These are phyloP conservation scores for Calyptomena viridis DNA, from an alignment of 2,113 vertebrate species.

Conservation along the genomic window DNA sequence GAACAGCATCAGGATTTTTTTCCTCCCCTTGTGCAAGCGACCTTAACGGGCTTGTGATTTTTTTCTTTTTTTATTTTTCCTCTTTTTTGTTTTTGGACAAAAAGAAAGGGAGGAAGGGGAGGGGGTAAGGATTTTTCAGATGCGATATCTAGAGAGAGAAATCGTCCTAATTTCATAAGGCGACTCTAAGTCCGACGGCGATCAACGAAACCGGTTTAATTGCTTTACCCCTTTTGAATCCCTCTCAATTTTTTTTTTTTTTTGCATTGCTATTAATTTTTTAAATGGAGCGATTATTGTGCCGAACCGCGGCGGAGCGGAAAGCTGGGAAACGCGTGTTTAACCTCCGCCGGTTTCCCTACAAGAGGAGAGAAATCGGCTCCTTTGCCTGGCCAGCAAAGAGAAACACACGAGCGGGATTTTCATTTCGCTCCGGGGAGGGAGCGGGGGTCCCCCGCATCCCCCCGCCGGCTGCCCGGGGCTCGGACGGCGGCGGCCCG, in stretches of 20 bases:
- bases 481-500: not conserved
- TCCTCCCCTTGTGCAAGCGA: conserved; percentile 37
- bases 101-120: not conserved
- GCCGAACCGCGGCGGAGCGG: not conserved
- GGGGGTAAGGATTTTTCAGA: conserved; percentile 21
- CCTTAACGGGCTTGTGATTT: conserved; percentile 34
- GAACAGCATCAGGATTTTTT: conserved; percentile 62
- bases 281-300: not conserved
- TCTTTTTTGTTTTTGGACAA: not conserved
- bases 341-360: conserved; percentile 16
- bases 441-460: not conserved
- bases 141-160: not conserved
- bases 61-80: not conserved
- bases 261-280: not conserved
- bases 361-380: not conserved
- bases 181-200: conserved; percentile 28
- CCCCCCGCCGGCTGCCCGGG: not conserved
- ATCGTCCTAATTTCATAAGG: conserved; percentile 44
- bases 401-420: not conserved
- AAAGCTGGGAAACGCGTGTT: not conserved
- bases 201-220: conserved; percentile 17
- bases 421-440: not conserved
- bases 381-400: conserved; percentile 18
- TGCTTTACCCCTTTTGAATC: not conserved
- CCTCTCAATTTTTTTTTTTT: not conserved